These are phyloP conservation scores for Aproaerema taeniolella DNA, from an alignment of 2,888 invertebrate species.

Conservation along the genomic window DNA sequence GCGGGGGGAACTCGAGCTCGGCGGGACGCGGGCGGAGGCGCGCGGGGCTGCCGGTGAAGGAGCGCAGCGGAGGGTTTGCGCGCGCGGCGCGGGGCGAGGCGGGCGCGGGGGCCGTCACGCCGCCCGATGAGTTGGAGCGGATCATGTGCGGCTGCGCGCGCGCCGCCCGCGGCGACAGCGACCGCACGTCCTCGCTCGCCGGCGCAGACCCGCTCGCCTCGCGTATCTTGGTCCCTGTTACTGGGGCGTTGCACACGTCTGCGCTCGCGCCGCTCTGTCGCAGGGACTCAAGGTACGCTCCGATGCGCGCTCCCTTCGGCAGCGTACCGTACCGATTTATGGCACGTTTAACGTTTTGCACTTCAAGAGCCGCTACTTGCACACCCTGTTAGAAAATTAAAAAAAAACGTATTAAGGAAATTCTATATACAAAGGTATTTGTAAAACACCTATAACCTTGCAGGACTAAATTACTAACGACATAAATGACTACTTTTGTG, in stretches of 20 bases:
- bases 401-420: no score
- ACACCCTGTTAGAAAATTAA: slow-evolving; percentile 70
- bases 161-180: slow-evolving; percentile 81
- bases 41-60: slow-evolving; percentile 46
- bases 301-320: slow-evolving; percentile 97
- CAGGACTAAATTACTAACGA: not conserved
- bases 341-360: slow-evolving; percentile 95
- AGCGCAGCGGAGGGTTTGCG: slow-evolving; percentile 29
- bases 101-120: slow-evolving; percentile 78
- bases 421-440: not conserved
- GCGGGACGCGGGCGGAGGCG: slow-evolving; percentile 85
- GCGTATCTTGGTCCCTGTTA: slow-evolving; percentile 1
- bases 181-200: slow-evolving; percentile 71
- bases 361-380: slow-evolving; percentile 94
- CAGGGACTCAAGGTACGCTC: slow-evolving; percentile 96
- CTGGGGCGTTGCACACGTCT: slow-evolving; percentile 21
- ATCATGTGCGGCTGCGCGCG: slow-evolving; percentile 90
- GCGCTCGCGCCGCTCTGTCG: slow-evolving; percentile 82
- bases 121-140: slow-evolving; percentile 91
- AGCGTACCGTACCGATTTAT: slow-evolving; percentile 97
- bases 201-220: slow-evolving; percentile 57
- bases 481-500: not conserved
- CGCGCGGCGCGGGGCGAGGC: slow-evolving; percentile 54
- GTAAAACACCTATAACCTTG: not conserved
- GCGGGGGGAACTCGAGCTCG: slow-evolving; percentile 92